A percentile compares a stretch with the other conserved stretches of the same genome.
phyloP scores from a whole-genome alignment of 2,797 vertebrate genomes.

The Ceryle rudis region DNA sequence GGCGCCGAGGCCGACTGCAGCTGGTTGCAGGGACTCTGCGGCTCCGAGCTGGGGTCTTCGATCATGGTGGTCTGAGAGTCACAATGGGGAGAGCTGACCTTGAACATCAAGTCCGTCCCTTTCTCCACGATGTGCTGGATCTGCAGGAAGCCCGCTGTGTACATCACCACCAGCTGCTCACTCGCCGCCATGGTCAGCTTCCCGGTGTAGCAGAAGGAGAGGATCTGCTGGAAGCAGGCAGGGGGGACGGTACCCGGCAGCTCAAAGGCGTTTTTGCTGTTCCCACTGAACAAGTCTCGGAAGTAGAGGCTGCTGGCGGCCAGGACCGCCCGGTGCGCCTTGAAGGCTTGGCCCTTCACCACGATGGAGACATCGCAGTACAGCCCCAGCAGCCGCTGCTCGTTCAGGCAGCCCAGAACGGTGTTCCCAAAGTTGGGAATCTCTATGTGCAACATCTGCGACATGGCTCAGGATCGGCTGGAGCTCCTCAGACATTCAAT shows the following conservation, averaged over 20 bases:
- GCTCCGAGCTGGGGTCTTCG: slow-evolving; percentile 92
- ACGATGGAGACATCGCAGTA: slow-evolving; percentile 99
- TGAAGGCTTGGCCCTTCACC: slow-evolving; percentile 97
- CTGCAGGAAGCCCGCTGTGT: slow-evolving; percentile 98
- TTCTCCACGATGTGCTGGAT: slow-evolving; percentile 99
- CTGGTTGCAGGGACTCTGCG: slow-evolving; percentile 93
- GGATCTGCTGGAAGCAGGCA: slow-evolving; percentile 97
- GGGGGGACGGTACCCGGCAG: slow-evolving; percentile 95
- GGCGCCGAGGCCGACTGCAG: slow-evolving; percentile 76
- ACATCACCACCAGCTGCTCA: slow-evolving; percentile 99
- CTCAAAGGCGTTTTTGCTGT: slow-evolving; percentile 96
- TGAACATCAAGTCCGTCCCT: slow-evolving; percentile 98
- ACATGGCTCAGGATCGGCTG: slow-evolving; percentile 83
- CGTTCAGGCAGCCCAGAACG: slow-evolving; percentile 95
- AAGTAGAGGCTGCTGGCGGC: slow-evolving; percentile 99
- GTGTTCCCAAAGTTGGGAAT: slow-evolving; percentile 99
- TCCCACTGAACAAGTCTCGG: slow-evolving; percentile 96
- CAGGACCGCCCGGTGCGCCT: slow-evolving; percentile 96
- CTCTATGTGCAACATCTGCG: slow-evolving; percentile 98
- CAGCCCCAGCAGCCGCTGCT: slow-evolving; percentile 95
- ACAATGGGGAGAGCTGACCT: slow-evolving; percentile 98
- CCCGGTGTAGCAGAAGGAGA: slow-evolving; percentile 98
- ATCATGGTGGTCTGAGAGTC: slow-evolving; percentile 95
- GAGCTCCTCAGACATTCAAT: slow-evolving; percentile 73
- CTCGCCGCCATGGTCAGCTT: slow-evolving; percentile 98